Base-by-base conservation (phyloP, 2,888 invertebrate genomes). In the Pogonocherus hispidulus region DNA sequence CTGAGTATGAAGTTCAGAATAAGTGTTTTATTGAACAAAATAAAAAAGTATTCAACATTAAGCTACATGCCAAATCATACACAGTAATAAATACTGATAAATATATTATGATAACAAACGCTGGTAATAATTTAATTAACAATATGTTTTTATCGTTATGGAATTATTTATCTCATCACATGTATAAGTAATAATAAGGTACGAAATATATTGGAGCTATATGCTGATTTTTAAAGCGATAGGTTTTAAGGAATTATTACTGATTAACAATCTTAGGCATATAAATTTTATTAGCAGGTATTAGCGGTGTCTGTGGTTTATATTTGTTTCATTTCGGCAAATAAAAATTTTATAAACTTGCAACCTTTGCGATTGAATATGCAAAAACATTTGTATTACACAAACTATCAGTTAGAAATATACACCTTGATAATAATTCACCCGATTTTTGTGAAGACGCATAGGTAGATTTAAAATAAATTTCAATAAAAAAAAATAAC, bases 51-150 rank as follows among this genome's bases (percentile, higher is more conserved):
- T n/a, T n/a, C n/a, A n/a, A n/a, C n/a, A n/a, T n/a, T n/a, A n/a
- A n/a, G n/a, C 16, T 52, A 35, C 14, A 52, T 27, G 18, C 32
- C 32, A 52, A 52, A 32, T 32, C 18, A 27, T 32, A 52, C 18
- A 11, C 32, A 52, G 27, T 32, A 52, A 32, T 32, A 52, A 18
- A 32, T 52, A 32, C 14, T 49, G 49, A 49, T 49, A 49, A 22
- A 49, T 11, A 19, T 46, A 46, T 20, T 23, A 23, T n/a, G 52
- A 52, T 27, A 52, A 52, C 22, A 27, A 6, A 18, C 18, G 18
- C 18, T 1, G 16, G 49, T 32, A 52, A 32, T 9, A 52, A 52
- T 18, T 32, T 27, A 32, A 18, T 52, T 52, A 32, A 52, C 32
- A 32, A 52, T 9, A 18, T 18, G 16, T 52, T 52, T 11, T 18